Evolutionary conservation across 2,888 invertebrate genomes (phyloP), one percentile per base, ranked within the genome.

Genomic region (Chaitophorus viminalis): DNA sequence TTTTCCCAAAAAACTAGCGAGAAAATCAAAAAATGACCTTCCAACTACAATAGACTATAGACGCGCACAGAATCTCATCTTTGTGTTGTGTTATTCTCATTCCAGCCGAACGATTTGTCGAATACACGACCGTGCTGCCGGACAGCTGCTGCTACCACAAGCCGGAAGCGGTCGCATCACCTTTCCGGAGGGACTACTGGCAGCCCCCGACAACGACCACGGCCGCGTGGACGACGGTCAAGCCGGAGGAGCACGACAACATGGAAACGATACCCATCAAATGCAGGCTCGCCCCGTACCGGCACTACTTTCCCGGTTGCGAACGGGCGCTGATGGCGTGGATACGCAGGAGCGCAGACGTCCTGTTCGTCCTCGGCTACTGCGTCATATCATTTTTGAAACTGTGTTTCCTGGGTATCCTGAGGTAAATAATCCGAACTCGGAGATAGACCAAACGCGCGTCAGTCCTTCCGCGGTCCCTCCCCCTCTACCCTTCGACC

Each of bases 301-400:
- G 46, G 0, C 68, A 87, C 60, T 85, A 89, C 54, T 31, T 87
- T 8, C 92, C 92, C 83, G 95, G 96, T 89, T 97, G 96, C 92
- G 95, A 95, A 89, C 95, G 95, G 90, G 93, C 94, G 89, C 92
- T 97, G 89, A 92, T 95, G 88, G 92, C 93, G 90, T 97, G 96
- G 95, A 93, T 96, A 82, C 93, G 95, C 90, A 93, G 95, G 91
- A 95, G 95, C 76, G 96, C 96, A 82, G 96, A 96, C 91, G 93
- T 96, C 89, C 93, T 97, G 88, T 96, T 95, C 91, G 94, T 96
- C 89, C 92, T 96, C 90, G 96, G 96, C 89, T 96, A 96, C 92
- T 97, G 97, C 92, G 96, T 97, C 89, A 95, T 97, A 90, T 95
- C 96, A 90, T 97, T 97, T 93, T 93, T 96, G 90, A 97, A 97